A percentile compares a stretch with the other conserved stretches of the same genome.
These are phyloP conservation scores for Castor canadensis DNA, from an alignment of 2,113 vertebrate genomes.

Conservation along the genomic window DNA sequence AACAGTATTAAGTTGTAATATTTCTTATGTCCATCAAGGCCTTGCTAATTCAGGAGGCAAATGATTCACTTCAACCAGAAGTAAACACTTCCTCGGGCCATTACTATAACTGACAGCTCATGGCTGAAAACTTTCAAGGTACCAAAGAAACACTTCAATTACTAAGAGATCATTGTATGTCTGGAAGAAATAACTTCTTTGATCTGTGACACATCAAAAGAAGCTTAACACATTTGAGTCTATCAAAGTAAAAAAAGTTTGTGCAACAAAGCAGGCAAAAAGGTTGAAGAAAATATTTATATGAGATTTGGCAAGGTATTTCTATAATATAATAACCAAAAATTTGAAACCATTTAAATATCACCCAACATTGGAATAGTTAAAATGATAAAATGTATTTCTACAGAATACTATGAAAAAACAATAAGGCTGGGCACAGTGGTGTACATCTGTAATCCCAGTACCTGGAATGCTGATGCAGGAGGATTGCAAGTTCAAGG, in stretches of 20 bases:
- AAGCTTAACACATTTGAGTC: neutral
- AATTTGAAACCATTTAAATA: neutral
- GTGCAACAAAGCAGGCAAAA: neutral
- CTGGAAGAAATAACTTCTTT: neutral
- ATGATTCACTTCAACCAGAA: conserved; percentile 36
- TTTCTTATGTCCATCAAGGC: conserved; percentile 33
- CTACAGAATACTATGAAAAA: neutral
- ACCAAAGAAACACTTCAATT: conserved; percentile 9
- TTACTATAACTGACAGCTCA: neutral
- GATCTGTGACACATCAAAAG: neutral
- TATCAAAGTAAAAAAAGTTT: neutral
- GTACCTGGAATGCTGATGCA: too few species aligned
- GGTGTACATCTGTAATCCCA: too few species aligned
- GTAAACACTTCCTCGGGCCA: conserved; percentile 20
- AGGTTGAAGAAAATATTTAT: neutral
- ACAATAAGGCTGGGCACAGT: neutral
- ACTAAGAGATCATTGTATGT: neutral
- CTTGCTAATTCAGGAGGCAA: neutral
- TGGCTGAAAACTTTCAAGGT: neutral
- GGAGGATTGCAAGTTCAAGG: too few species aligned
- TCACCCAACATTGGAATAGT: neutral
- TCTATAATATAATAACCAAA: neutral
- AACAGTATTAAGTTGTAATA: conserved; percentile 37
- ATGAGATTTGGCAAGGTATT: neutral
- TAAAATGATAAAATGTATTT: neutral